phyloP scores from a whole-genome alignment of 2,797 vertebrate genomes.

The Phalanger gymnotis region DNA sequence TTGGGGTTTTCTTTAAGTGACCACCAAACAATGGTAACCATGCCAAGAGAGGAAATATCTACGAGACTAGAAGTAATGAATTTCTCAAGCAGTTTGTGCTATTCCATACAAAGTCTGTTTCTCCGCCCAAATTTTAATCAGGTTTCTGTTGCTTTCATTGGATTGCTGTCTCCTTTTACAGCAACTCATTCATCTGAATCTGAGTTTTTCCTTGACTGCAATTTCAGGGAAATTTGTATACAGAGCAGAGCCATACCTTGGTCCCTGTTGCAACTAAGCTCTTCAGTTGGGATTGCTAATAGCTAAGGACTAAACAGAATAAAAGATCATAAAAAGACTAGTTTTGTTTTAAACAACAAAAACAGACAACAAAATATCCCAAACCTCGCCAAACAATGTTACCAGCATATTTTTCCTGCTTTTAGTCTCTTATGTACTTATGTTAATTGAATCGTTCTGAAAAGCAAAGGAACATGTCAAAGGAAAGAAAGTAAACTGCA shows the following conservation, averaged over 20 bases:
- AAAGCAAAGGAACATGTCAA: background rate
- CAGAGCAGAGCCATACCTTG: background rate
- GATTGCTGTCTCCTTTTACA: background rate
- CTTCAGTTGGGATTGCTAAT: slow-evolving; percentile 7
- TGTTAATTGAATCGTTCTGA: background rate
- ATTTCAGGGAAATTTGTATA: background rate
- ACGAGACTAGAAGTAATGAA: background rate
- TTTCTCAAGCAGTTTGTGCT: background rate
- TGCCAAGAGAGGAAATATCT: background rate
- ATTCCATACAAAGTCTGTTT: slow-evolving; percentile 41
- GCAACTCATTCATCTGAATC: slow-evolving; percentile 24
- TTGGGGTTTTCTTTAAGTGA: slow-evolving; percentile 51
- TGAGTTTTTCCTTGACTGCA: slow-evolving; percentile 4
- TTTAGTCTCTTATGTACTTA: background rate
- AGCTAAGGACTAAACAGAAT: background rate
- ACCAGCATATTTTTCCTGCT: background rate
- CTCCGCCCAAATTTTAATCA: slow-evolving; percentile 7
- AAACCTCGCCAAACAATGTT: background rate
- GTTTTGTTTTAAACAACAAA: background rate
- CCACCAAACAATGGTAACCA: slow-evolving; percentile 25
- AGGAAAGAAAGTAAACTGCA: background rate
- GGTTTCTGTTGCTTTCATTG: background rate
- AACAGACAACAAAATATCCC: background rate
- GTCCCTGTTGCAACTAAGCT: background rate
- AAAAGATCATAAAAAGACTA: background rate